Percentiles rank a stretch among this genome's conserved stretches.
These are phyloP conservation scores for Hippopotamus amphibius DNA, from an alignment of 2,113 vertebrate genomes.

Conservation along the genomic window DNA sequence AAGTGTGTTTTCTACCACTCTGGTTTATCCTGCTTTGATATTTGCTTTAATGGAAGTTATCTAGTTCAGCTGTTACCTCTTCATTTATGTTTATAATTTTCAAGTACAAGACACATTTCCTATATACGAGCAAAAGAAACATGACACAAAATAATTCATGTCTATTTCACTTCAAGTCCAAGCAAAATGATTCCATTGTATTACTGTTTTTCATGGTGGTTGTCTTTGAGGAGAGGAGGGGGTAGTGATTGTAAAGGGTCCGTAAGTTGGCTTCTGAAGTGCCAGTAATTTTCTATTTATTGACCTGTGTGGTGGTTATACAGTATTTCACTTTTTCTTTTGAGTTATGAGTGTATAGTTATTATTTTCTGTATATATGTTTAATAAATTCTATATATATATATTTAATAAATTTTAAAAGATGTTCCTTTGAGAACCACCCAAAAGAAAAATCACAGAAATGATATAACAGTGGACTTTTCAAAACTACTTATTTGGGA, in stretches of 20 bases:
- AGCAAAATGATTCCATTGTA: not conserved
- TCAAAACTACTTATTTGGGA: not conserved
- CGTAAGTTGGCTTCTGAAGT: not conserved
- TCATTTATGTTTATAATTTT: constrained; percentile 53
- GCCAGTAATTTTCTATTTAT: not conserved
- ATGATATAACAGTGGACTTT: not conserved
- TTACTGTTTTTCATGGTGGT: not conserved
- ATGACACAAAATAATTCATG: not conserved
- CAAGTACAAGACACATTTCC: not conserved
- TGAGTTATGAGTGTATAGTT: not conserved
- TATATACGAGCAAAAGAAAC: not conserved
- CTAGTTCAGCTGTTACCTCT: not conserved
- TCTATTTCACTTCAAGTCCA: not conserved
- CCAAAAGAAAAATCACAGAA: not conserved
- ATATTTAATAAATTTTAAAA: not conserved
- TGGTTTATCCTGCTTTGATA: not conserved
- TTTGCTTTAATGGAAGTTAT: constrained; percentile 7
- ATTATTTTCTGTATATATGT: not conserved
- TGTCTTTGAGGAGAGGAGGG: not conserved
- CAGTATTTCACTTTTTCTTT: not conserved
- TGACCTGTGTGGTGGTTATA: not conserved
- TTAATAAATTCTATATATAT: not conserved
- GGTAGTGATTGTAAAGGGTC: not conserved
- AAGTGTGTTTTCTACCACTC: not conserved
- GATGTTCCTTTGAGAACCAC: not conserved